Percentiles rank a stretch among this genome's conserved stretches.
phyloP scores from a whole-genome alignment of 92 coral and sea anemone genomes.

The Pocillopora meandrina region DNA sequence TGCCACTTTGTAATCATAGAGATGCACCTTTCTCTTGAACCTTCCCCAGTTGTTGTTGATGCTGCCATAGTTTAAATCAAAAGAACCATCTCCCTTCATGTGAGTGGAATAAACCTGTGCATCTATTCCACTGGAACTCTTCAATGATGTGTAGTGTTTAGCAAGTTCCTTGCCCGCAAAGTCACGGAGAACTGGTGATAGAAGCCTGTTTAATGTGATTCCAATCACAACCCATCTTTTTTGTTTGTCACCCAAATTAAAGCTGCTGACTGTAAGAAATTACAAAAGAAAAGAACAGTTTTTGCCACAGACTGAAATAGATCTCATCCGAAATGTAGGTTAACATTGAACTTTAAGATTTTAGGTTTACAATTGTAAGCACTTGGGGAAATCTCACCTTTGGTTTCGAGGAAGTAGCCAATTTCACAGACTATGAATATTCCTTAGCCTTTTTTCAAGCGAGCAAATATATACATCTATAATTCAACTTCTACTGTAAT shows the following conservation, averaged over 20 bases:
- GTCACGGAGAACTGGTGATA: slow-evolving; percentile 67
- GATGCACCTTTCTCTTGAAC: too few species aligned
- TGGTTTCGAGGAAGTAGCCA: too few species aligned
- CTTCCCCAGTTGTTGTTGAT: slow-evolving; percentile 69
- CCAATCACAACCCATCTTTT: slow-evolving; percentile 92
- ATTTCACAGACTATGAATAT: too few species aligned
- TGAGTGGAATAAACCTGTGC: slow-evolving; percentile 40
- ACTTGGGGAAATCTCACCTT: too few species aligned
- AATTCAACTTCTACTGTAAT: too few species aligned
- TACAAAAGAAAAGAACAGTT: background rate
- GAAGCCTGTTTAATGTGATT: slow-evolving; percentile 67
- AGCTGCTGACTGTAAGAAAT: slow-evolving; percentile 26
- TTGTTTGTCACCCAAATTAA: slow-evolving; percentile 61
- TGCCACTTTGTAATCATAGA: slow-evolving; percentile 75
- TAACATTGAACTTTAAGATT: too few species aligned
- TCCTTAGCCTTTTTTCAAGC: too few species aligned
- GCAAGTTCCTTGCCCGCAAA: slow-evolving; percentile 50
- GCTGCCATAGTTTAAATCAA: slow-evolving; percentile 66
- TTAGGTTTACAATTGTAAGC: too few species aligned
- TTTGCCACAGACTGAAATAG: background rate
- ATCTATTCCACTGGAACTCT: slow-evolving; percentile 45
- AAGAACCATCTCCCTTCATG: slow-evolving; percentile 33
- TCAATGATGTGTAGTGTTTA: slow-evolving; percentile 58
- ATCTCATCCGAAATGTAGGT: background rate
- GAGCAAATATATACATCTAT: too few species aligned